Evolutionary conservation across 2,113 vertebrate genomes (phyloP), one percentile per base, ranked within the genome.

Genomic region (Sebastes fasciatus): DNA sequence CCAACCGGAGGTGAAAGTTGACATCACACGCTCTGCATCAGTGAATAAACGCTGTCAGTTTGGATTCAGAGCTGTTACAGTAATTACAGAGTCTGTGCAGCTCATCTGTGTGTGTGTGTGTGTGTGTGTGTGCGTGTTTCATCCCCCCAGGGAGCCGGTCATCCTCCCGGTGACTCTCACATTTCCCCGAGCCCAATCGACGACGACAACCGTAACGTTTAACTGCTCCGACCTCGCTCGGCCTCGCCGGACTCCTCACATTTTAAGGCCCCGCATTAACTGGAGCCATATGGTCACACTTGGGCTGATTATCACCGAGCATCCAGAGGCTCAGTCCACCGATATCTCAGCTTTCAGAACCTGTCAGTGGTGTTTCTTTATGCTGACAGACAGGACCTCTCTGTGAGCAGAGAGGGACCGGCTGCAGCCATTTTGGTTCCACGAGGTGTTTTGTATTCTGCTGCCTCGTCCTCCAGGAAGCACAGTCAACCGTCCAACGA

Each of bases 131-230:
- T 77, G 4, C 54, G 17, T 12, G 6, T 55, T 71, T 74, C 46
- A 10, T 42, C 51, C 43, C 67, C 40, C 21, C 8, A 19, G 52
- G 55, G 51, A 73, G 42, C 40, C 19, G 1, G 16, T 21, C 57
- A 16, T 80, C 78, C 77, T 74, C 57, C 46, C 19, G 8, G 10
- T 72, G 72, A 66, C 43, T 62, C 58, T 84, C 75, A 67, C 57
- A 55, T 58, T 74, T 70, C 75, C 58, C 45, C 10, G 67, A 83
- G 80, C 70, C 34, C 81, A 63, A 88, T 77, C 65, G 73, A 17
- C 87, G 71, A 83, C 86, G 83, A 85, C 83, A 79, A 8, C 67
- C 57, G 45, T 66, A 70, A 73, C 74, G 65, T 91, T 86, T 83
- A 58, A 68, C 69, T 19, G 69, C 49, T 45, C 75, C 43, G 74